Base-by-base conservation (phyloP, 2,797 vertebrate species). In the Podargus strigoides region DNA sequence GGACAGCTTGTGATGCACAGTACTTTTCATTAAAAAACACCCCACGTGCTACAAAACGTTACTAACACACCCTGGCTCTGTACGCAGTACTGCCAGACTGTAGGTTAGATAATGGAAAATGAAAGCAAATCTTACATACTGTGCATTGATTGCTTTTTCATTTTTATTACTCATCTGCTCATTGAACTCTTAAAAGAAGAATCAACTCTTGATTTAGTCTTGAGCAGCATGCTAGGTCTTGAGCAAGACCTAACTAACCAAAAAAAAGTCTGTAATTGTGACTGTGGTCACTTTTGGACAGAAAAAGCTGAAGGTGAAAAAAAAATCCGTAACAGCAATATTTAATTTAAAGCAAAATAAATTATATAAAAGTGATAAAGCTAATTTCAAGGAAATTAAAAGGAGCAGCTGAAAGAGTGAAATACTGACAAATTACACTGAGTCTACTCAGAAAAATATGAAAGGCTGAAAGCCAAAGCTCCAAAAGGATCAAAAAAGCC, bases 21-120 rank as follows among this genome's bases (percentile, higher is more conserved):
- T 66, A 87, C n/a, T 93, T 95, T 94, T 97, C 88, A 83, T 91
- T 77, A 94, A 96, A 96, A 97, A 94, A 70, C 87, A 67, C 89
- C 37, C 95, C 91, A 89, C 32, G 17, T 95, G 75, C 83, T 95
- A 96, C 89, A 89, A 90, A 88, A 86, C 8, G 23, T 72, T 86
- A 16, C 80, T 90, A 88, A 89, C 80, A 41, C 32, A 76, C 24
- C 23, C 20, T 42, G 42, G 32, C 3, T 85, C 28, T 70, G 20
- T 56, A 50, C 9, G 42, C 42, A 44, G 30, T 20, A 46, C 50
- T 34, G 50, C n/a, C 76, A 92, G 37, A 46, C 67, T 50, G 32
- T 4, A 78, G 32, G 27, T 53, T 46, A 81, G 28, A 42, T 56
- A 84, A 90, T 8, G 49, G 64, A 53, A 92, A 75, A 81, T 24